phyloP scores from a whole-genome alignment of 2,113 vertebrate species.

The Marmota monax region DNA sequence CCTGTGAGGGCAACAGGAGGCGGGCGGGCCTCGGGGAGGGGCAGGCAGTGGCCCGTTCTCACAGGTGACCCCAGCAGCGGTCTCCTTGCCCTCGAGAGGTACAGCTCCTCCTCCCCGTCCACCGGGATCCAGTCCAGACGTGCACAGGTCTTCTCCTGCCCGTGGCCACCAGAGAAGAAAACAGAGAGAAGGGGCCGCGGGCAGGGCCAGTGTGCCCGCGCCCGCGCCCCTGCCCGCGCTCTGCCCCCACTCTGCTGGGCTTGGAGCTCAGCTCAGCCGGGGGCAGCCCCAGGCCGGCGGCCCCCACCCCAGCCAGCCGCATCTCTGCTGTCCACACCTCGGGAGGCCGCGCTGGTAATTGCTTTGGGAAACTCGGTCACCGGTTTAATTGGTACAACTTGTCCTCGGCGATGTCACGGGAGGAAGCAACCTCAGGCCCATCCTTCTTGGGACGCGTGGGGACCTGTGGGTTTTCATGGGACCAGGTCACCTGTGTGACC shows the following conservation, averaged over 20 bases:
- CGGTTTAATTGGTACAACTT: constrained; percentile 67
- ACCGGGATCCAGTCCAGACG: neutral
- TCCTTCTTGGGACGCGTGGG: neutral
- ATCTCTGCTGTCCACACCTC: constrained; percentile 7
- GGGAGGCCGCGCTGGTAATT: constrained; percentile 41
- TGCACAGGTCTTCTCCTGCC: neutral
- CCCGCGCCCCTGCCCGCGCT: too few relatives aligned
- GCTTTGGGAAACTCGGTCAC: constrained; percentile 69
- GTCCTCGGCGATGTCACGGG: constrained; percentile 20
- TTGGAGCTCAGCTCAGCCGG: too few relatives aligned
- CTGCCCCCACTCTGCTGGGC: too few relatives aligned
- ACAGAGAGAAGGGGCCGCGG: neutral
- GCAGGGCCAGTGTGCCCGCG: too few relatives aligned
- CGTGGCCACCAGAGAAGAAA: neutral
- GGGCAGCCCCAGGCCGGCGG: too few relatives aligned
- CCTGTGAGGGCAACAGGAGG: rapidly evolving
- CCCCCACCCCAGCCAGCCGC: too few relatives aligned
- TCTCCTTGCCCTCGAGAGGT: neutral
- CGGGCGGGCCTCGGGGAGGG: rapidly evolving
- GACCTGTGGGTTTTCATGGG: rapidly evolving
- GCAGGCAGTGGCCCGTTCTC: rapidly evolving
- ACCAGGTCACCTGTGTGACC: neutral
- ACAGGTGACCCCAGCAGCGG: rapidly evolving
- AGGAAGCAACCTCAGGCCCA: neutral
- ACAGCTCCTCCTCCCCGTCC: rapidly evolving